Conservation (phyloP, 92 coral and sea anemone genomes). For the Heliopora coerulea region DNA sequence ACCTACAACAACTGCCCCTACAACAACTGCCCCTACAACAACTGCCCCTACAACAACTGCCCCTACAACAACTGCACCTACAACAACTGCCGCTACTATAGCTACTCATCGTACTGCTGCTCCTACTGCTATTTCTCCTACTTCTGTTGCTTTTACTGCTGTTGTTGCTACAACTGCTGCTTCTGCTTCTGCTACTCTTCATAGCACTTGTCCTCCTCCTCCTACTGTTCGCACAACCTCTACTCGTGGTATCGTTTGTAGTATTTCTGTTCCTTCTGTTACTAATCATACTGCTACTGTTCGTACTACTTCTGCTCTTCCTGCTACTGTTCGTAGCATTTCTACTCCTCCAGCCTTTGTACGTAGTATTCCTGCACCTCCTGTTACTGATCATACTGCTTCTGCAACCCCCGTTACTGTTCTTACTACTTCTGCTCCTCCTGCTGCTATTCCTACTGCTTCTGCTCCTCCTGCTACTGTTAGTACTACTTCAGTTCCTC, state of each 20-base stretch:
- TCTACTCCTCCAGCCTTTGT: too few relatives aligned
- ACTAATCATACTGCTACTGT: neutral
- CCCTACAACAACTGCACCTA: neutral
- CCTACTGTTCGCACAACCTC: neutral
- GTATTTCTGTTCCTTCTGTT: neutral
- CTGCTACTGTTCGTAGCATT: neutral
- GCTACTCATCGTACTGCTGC: conserved; percentile 2
- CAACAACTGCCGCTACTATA: neutral
- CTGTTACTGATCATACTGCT: too few relatives aligned
- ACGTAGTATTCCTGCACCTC: too few relatives aligned
- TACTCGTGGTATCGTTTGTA: neutral
- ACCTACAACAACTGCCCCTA: neutral
- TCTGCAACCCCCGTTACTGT: too few relatives aligned
- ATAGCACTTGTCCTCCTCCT: neutral
- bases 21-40: neutral
- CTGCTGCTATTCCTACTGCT: conserved; percentile 2
- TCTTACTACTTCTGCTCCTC: conserved; percentile 1
- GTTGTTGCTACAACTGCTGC: conserved; percentile 2
- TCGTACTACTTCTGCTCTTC: neutral
- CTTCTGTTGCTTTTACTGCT: neutral
- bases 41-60: neutral
- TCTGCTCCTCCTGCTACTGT: neutral
- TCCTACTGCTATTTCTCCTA: neutral
- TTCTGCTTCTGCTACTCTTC: conserved; percentile 4
- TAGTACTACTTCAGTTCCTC: neutral